phyloP scores from a whole-genome alignment of 2,113 vertebrate genomes.

The Aythya baeri region DNA sequence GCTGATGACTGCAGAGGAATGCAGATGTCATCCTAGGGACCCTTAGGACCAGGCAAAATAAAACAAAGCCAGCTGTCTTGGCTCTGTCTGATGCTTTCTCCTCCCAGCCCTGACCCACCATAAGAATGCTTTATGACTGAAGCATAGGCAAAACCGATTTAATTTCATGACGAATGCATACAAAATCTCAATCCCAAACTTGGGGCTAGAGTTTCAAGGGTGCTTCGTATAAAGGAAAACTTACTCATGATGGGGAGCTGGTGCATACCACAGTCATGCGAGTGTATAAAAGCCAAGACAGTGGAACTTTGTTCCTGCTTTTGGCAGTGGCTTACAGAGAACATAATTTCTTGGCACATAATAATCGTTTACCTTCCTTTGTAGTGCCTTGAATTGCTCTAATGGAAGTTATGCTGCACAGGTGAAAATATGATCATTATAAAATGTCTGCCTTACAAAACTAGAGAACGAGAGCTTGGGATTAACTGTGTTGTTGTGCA shows the following conservation, averaged over 20 bases:
- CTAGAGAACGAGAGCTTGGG: not conserved
- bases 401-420: not conserved
- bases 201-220: not conserved
- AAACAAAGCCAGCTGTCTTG: not conserved
- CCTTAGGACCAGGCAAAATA: not conserved
- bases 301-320: not conserved
- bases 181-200: not conserved
- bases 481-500: not conserved
- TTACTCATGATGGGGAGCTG: not conserved
- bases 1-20: rapidly evolving
- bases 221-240: not conserved
- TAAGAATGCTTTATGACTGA: not conserved
- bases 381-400: not conserved
- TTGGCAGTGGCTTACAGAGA: not conserved
- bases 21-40: not conserved
- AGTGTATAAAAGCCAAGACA: not conserved
- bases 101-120: not conserved
- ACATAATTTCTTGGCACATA: not conserved
- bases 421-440: not conserved
- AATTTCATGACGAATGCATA: not conserved
- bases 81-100: not conserved
- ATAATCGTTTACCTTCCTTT: not conserved
- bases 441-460: not conserved
- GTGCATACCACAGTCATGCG: too few relatives aligned
- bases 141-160: not conserved